Base-by-base conservation (phyloP, 1,140 invertebrate species). In the Megathymus violae region DNA sequence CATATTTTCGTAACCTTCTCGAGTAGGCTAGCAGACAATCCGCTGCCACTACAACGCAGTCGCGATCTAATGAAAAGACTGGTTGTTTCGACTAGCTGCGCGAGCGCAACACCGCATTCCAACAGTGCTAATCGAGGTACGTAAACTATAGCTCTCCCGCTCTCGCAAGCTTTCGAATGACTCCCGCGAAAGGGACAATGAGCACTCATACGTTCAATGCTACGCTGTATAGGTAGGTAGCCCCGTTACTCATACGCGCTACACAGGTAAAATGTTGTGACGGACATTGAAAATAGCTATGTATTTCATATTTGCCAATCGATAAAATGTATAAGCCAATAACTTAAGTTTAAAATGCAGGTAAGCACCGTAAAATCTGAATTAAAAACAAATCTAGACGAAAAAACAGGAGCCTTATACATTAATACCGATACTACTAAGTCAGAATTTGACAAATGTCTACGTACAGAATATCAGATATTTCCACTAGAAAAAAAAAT, bases 191-290 rank as follows among this genome's bases (percentile, higher is more conserved):
- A 74, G 16, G 58, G 51, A 19, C 41, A 64, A 54, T 62, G 64
- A 31, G 64, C 27, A 31, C 22, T 58, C 52, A 44, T 58, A 44
- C 67, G 44, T 63, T 63, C 54, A 72, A 73, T 43, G 60, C 14
- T 19, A 31, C 59, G 61, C 58, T 70, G 66, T 80, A 77, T 78
- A 81, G 83, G 79, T 85, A 88, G 80, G 78, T 82, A 85, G 81
- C 71, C 78, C 88, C 88, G 88, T 90, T 90, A 90, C 88, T 87
- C 78, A 85, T 82, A 85, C 77, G 76, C 74, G 80, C 80, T 78
- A 82, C 77, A 78, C 78, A 80, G 82, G 79, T 80, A 82, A 77
- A 77, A 69, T 69, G 68, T 73, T 74, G 70, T 71, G 75, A 80
- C 64, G 64, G 70, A 69, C 64, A 71, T 75, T 67, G 64, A 76